Evolutionary conservation across 2,888 invertebrate genomes (phyloP), one percentile per base, ranked within the genome.

Genomic region (Entomobrya proxima): DNA sequence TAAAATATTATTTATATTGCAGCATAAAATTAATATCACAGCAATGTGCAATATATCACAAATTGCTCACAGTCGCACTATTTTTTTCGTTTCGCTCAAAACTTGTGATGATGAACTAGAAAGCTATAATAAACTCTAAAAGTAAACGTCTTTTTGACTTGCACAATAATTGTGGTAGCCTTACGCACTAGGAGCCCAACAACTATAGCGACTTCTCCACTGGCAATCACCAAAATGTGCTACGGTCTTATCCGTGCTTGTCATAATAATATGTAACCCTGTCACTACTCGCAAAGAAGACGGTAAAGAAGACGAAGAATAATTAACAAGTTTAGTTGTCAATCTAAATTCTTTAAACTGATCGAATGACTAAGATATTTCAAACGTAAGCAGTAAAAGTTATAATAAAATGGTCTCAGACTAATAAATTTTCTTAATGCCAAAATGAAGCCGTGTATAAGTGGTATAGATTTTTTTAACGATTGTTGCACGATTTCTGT

Each of bases 321-420:
- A 75, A 75, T 77, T 77, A 77, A 40, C 40, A 37, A 58, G 55
- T 78, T 35, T 47, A 18, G 44, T 47, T 47, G 47, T 40, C 76
- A 78, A 37, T 64, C 13, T 37, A 61, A 61, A 55, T 3, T 30
- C 27, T 55, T 35, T 40, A 58, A 75, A 52, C 32, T 35, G 21
- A 75, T 76, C 76, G 58, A 76, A 76, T 76, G 52, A 37, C 78
- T 64, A 64, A 64, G 30, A 64, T 64, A 64, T 21, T 37, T 18
- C 64, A 1, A 21, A 64, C 7, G 64, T 9, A 64, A 18, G 7
- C 64, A 58, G 44, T 58, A 64, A 32, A 78, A 55, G 75, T 75
- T 52, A 52, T 74, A 40, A 44, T 15, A 50, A 52, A 75, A 75
- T 52, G 13, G 52, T 50, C 21, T 64, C 35, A 64, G 58, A 58